Evolutionary conservation across 2,888 invertebrate species (phyloP), one percentile per base, ranked within the genome.

Genomic region (Habrosyne pyritoides): DNA sequence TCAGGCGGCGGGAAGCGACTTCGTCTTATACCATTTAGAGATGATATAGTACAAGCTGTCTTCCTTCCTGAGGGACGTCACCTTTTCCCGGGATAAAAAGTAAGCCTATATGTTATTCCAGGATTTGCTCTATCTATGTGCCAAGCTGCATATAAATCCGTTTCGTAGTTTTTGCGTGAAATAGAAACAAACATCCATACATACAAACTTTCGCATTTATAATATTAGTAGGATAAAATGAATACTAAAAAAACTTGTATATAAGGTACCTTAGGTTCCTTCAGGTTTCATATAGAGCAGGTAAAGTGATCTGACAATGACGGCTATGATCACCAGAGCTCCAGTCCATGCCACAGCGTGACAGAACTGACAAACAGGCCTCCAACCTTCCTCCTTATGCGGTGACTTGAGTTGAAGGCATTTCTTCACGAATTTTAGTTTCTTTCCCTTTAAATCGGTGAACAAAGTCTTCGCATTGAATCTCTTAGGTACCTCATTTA

Each of bases 281-380:
- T 81, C 81, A 12, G 70, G 66, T 57, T 75, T 78, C 10, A 72
- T 54, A 52, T 73, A 83, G 72, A 80, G 68, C 21, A 83, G 59
- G 59, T 83, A 83, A 6, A 85, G 63, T 0, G 84, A 81, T 14
- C 83, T 67, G 0, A 79, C 21, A 0, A 84, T 60, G 0, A 83
- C 66, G 0, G 57, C 61, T 0, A 73, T 67, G 6, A 84, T 60
- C 2, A 79, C 73, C 2, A 81, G 51, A 1, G 68, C 76, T 0
- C 81, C 83, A 0, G 71, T 68, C 72, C 75, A 78, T 0, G 75
- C 73, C 6, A 81, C 53, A 1, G 77, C 0, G 2, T 59, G 56
- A 21, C 64, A 61, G 0, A 78, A 12, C 21, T 61, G 50, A 0
- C 64, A 58, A 7, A 53, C 21, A 1, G 36, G 54, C 63, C 26